Evolutionary conservation across 2,888 invertebrate genomes (phyloP), one percentile per base, ranked within the genome.

Genomic region (Nasonia oneida): DNA sequence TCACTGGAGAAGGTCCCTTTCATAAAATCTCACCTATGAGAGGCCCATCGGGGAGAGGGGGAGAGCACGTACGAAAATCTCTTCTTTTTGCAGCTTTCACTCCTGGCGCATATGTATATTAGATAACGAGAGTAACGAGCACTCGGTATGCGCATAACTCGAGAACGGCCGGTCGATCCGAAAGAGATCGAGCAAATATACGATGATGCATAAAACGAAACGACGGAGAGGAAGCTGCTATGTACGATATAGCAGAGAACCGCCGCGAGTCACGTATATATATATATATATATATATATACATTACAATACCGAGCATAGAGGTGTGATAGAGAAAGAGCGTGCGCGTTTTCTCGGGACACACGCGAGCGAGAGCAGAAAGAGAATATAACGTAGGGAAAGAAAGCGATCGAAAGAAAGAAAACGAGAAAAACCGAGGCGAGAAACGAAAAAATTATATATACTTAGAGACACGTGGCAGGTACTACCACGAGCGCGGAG

Each of bases 91-190:
- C 42, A 76, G 29, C 57, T 70, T 70, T 76, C 74, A 53, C 71
- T 84, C 76, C 47, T 3, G 75, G 10, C 71, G 71, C 70, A 29
- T 61, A n/a, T 61, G 47, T 15, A 64, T 33, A 37, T 37, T 37
- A 50, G 33, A 14, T 64, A 33, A 39, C 29, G 23, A 67, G 29
- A 23, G 37, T n/a, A 77, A 39, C 50, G 29, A 73, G 76, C 76
- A 76, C 75, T 64, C 50, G 73, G 33, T 29, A 42, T 29, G 37
- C 37, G 37, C 37, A 61, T 3, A 12, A 42, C 39, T 67, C 81
- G 81, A 77, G 81, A 85, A 81, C 81, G 84, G 23, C 50, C 61
- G 77, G 71, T 50, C 53, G 57, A 81, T 70, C 57, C 70, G 6
- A 18, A 4, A 18, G 15, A 42, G 42, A 73, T 42, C 53, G 61